Evolutionary conservation across 2,797 vertebrate species (phyloP), one percentile per base, ranked within the genome.

Genomic region (Sebastes glaucus): DNA sequence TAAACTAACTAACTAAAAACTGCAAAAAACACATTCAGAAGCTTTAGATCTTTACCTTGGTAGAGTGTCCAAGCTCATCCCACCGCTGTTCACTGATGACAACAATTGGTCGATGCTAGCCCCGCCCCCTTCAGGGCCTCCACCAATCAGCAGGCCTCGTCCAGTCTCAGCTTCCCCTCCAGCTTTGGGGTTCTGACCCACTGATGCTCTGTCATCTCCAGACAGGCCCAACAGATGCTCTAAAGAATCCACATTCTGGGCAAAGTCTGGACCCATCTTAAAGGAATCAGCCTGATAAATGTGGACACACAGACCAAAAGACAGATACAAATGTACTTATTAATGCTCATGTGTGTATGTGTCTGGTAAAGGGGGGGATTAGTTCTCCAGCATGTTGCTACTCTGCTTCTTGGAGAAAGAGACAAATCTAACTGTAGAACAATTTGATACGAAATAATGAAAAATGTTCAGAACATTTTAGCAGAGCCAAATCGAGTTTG

Each of bases 221-320:
- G 94, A 93, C 42, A 96, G 81, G 68, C 81, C 78, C n/a, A 97
- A 92, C 62, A 96, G 94, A 82, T 93, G 87, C 3, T 96, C 91
- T 74, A 97, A 84, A 46, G 92, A 91, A 32, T 96, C 95, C 67
- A 96, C 66, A 35, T 90, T 95, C 85, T 96, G 97, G 49, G 96
- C 83, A 28, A 97, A 94, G 11, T 97, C 96, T 89, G 96, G 95
- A 74, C 96, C 96, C 97, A 97, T 97, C 92, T 97, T 97, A 91
- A 99, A 98, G 71, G 98, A 99, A 93, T 99, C 98, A 11, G 95
- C 96, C 98, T 99, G 84, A 76, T 7, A 22, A 23, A 77, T 7
- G 28, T 7, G n/a, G 5, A 93, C 22, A 93, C 38, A 83, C 11
- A 71, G 27, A 67, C 3, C 11, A 83, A 28, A 42, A 61, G 1